phyloP scores from a whole-genome alignment of 2,888 invertebrate genomes.

The Brassicogethes aeneus region DNA sequence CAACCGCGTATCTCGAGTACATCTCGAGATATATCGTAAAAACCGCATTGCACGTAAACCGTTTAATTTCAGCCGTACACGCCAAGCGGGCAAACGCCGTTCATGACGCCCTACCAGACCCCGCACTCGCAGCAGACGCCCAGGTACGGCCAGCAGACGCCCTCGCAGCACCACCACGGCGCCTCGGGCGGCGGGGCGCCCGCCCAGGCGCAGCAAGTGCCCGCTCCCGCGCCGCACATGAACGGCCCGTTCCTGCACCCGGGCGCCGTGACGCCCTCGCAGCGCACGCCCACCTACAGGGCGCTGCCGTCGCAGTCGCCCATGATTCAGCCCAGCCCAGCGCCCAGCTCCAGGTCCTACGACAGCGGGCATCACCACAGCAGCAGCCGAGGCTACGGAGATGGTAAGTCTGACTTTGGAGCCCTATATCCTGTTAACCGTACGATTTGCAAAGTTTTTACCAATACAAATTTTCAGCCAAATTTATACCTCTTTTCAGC shows the following conservation, averaged over 20 bases:
- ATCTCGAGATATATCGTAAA: too few relatives aligned
- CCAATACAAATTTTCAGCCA: too few relatives aligned
- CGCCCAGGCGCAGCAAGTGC: too few relatives aligned
- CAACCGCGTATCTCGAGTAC: too few relatives aligned
- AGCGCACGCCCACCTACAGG: slow-evolving; percentile 40
- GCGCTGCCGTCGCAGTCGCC: slow-evolving; percentile 31
- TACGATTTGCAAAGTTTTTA: too few relatives aligned
- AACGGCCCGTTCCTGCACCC: slow-evolving; percentile 51
- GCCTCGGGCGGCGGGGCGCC: slow-evolving; percentile 18
- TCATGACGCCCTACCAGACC: slow-evolving; percentile 85
- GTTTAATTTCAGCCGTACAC: slow-evolving; percentile 58
- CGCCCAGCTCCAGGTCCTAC: slow-evolving; percentile 28
- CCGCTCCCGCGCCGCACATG: too few relatives aligned
- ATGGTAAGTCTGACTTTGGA: slow-evolving; percentile 2
- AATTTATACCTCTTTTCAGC: too few relatives aligned
- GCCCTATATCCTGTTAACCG: too few relatives aligned
- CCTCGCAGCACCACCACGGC: slow-evolving; percentile 21
- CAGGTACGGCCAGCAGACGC: slow-evolving; percentile 48
- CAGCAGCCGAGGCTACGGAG: not conserved
- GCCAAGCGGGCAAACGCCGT: slow-evolving; percentile 87
- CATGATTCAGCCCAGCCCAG: slow-evolving; percentile 28
- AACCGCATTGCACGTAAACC: too few relatives aligned
- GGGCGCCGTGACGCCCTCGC: slow-evolving; percentile 43
- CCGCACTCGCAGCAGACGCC: slow-evolving; percentile 62
- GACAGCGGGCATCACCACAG: slow-evolving; percentile 13